Conservation (phyloP, 1,140 invertebrate genomes). For the Mamestra configurata region DNA sequence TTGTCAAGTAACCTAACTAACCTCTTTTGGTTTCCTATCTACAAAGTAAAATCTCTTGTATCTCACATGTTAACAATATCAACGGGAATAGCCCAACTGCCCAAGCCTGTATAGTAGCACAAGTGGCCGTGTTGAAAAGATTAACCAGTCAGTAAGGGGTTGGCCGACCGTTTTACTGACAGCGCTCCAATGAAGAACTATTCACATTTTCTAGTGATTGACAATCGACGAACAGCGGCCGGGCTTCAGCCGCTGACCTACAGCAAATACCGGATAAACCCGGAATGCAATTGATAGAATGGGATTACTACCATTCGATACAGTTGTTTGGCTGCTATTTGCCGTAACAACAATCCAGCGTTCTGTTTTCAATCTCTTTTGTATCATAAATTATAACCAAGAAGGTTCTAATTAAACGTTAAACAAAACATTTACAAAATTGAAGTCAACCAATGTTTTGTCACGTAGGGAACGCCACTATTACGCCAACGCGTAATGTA, state of each 20-base stretch:
- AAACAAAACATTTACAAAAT: slow-evolving; percentile 37
- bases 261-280: slow-evolving; percentile 35
- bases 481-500: slow-evolving; percentile 57
- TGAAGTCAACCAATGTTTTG: slow-evolving; percentile 46
- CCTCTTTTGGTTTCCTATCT: no score
- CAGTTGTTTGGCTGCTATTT: slow-evolving; percentile 31
- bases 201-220: slow-evolving; percentile 40
- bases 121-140: background rate
- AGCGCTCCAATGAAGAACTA: slow-evolving; percentile 29
- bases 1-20: no score
- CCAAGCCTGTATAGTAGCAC: no score
- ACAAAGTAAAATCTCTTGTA: no score
- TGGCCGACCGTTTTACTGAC: slow-evolving; percentile 3
- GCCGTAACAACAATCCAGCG: slow-evolving; percentile 1
- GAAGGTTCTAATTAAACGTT: no score
- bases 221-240: slow-evolving; percentile 22
- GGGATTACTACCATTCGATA: slow-evolving; percentile 20
- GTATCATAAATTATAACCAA: background rate
- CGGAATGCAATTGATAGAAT: slow-evolving; percentile 37
- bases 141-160: slow-evolving; percentile 2
- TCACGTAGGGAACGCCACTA: slow-evolving; percentile 58
- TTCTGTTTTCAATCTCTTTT: slow-evolving; percentile 12
- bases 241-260: slow-evolving; percentile 12
- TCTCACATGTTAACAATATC: background rate
- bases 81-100: background rate